phyloP scores from a whole-genome alignment of 2,888 invertebrate species.

The Oligia latruncula region DNA sequence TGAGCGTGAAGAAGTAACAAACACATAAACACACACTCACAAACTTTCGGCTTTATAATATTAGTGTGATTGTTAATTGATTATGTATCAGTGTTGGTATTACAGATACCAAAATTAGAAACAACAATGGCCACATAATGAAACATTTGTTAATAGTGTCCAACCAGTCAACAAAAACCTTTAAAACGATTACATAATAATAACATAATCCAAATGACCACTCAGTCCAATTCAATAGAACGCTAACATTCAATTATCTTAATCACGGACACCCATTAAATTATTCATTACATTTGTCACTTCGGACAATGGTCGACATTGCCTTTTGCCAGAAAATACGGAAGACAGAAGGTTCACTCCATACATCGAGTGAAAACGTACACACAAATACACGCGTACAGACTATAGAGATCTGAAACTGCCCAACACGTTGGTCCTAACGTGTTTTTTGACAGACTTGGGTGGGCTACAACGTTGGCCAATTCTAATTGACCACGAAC shows the following conservation, averaged over 20 bases:
- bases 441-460: too few relatives aligned
- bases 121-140: background rate
- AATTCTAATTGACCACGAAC: background rate
- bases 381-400: background rate
- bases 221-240: constrained; percentile 62
- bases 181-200: constrained; percentile 38
- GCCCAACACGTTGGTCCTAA: background rate
- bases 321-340: constrained; percentile 1
- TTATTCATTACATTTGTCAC: constrained; percentile 83
- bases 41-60: too few relatives aligned
- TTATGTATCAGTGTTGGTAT: background rate
- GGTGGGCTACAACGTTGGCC: background rate
- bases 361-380: background rate
- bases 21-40: too few relatives aligned
- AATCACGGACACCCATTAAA: constrained; percentile 75
- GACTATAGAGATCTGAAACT: too few relatives aligned
- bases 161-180: constrained; percentile 17
- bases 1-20: too few relatives aligned
- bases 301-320: constrained; percentile 82
- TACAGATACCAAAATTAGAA: background rate
- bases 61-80: background rate
- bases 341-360: background rate
- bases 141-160: constrained; percentile 16
- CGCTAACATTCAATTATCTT: constrained; percentile 73
- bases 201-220: constrained; percentile 56